phyloP scores from a whole-genome alignment of 1,140 invertebrate species.

The Bombus soroeensis region DNA sequence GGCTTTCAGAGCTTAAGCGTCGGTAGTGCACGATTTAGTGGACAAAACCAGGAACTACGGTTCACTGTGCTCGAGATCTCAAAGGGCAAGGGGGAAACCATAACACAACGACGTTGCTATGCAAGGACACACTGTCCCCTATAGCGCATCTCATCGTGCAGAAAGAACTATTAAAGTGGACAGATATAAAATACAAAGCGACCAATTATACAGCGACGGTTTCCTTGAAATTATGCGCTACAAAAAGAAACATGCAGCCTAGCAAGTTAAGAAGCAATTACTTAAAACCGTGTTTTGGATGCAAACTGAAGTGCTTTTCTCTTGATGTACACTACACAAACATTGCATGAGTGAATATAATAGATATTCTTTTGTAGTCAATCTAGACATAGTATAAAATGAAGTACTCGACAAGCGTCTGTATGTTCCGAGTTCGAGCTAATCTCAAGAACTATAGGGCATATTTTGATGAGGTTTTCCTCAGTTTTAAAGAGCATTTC shows the following conservation, averaged over 20 bases:
- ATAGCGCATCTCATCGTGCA: background rate
- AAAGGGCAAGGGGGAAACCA: background rate
- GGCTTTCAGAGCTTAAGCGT: background rate
- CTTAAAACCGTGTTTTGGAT: background rate
- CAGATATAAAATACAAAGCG: constrained; percentile 37
- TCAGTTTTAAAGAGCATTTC: too few species aligned
- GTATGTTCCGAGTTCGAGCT: too few species aligned
- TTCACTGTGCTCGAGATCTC: background rate
- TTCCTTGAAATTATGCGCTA: constrained; percentile 16
- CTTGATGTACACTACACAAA: background rate
- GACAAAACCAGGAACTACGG: background rate
- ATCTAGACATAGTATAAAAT: too few species aligned
- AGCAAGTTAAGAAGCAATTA: constrained; percentile 9
- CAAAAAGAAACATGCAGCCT: background rate
- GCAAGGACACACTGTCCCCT: constrained; percentile 7
- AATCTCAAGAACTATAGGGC: too few species aligned
- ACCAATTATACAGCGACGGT: constrained; percentile 27
- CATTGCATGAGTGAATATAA: background rate
- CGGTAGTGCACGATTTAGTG: background rate
- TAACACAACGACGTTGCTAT: too few species aligned
- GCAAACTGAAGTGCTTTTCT: background rate
- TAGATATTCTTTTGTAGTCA: background rate
- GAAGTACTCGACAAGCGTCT: too few species aligned
- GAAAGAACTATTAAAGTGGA: constrained; percentile 23
- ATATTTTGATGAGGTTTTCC: too few species aligned